Base-by-base conservation (phyloP, 1,140 invertebrate species). In the Calycopis cecrops region DNA sequence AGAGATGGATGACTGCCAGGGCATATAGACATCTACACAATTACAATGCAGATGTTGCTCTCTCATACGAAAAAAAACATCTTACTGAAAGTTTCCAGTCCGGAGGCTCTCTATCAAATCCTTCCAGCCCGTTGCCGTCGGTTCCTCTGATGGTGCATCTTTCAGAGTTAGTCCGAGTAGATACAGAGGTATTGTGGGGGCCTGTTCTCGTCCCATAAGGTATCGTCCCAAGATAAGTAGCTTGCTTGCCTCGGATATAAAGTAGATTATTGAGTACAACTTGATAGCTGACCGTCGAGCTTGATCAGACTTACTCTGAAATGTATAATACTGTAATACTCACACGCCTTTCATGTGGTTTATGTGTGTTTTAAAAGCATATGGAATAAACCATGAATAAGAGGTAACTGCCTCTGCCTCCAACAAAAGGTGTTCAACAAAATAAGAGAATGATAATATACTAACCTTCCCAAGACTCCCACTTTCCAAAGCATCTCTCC, bases 401-500 rank as follows among this genome's bases (percentile, higher is more conserved):
- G n/a, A n/a, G n/a, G n/a, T 28, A 44, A 10, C 17, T 33, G 9
- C 9, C 10, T 33, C 18, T 28, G 14, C 37, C n/a, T 28, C 1
- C n/a, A n/a, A n/a, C n/a, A n/a, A n/a, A n/a, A n/a, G n/a, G n/a
- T 34, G 16, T 12, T 9, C 17, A 10, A 37, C 9, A 35, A 52
- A 49, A 49, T 47, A 51, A n/a, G 2, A 14, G 3, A 28, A 0
- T 44, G 4, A 28, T 33, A 50, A 34, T 28, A n/a, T n/a, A 48
- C 51, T 56, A 44, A 85, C 81, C 76, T 81, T 85, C 8, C 79
- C 72, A 8, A 83, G 52, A 34, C 56, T 62, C 0, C 81, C 78
- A 57, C 79, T 75, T 34, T 80, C 78, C 16, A 75, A 21, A 8
- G 76, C 65, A 14, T 81, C 78, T 37, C 76, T 67, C 79, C 79